Evolutionary conservation across 2,113 vertebrate species (phyloP), one percentile per base, ranked within the genome.

Genomic region (Misgurnus anguillicaudatus): DNA sequence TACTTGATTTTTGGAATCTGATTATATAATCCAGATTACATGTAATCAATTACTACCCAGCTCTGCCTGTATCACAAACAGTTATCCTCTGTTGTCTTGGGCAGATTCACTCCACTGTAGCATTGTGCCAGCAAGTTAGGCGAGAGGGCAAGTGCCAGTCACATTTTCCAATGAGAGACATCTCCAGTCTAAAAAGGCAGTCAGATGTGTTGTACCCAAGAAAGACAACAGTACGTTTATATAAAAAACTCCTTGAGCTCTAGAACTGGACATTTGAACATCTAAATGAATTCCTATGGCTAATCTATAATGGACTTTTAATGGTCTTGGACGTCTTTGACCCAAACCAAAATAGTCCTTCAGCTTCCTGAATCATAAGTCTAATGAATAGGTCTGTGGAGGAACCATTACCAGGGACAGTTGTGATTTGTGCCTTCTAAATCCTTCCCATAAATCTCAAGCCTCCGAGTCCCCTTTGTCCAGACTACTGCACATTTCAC

Each of bases 361-460:
- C 10, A 53, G 41, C 19, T 69, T 83, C 61, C 61, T 36, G 60
- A 64, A 76, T 45, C 60, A 45, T 24, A 53, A 58, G 47, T 47
- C 47, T 70, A 74, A 60, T 75, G 58, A 81, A 57, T 45, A 19
- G 14, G 38, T 39, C 77, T 81, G 74, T 51, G 48, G 64, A 53
- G 48, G 38, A 78, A 60, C 76, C 36, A 74, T 83, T 84, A 85
- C 63, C 21, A 73, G 76, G 66, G 63, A 84, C 80, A 71, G 41
- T 64, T 36, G 70, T 80, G 83, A 86, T 85, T 77, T 79, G 71
- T 68, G 60, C 60, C 69, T 80, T 80, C 24, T 39, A 71, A 83
- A 80, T 79, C 79, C 36, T 42, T 81, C 76, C n/a, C 60, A 65
- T 87, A 85, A 85, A 86, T 87, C 77, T 80, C 60, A 38, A 74